Evolutionary conservation across 2,888 invertebrate genomes (phyloP).

Genomic region (Lamellibrachia columna): DNA sequence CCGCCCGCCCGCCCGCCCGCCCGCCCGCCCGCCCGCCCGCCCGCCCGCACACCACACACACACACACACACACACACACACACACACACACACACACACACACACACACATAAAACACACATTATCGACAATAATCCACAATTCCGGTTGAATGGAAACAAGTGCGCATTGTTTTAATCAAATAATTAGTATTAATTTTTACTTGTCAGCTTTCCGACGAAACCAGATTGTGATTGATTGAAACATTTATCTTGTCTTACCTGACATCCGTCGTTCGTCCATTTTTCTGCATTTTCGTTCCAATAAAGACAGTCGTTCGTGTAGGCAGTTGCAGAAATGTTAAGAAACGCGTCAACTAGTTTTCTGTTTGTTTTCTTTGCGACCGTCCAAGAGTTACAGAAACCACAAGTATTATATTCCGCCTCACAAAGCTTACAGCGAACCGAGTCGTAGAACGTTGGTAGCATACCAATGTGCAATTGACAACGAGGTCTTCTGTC

Average conservation of each 20-base stretch:
- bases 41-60: too few species aligned
- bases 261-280: background rate
- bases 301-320: background rate
- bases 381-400: background rate
- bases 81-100: too few species aligned
- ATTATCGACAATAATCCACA: too few species aligned
- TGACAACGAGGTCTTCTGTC: background rate
- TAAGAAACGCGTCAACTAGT: background rate
- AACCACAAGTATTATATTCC: background rate
- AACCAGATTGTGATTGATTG: too few species aligned
- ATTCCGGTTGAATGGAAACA: too few species aligned
- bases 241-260: background rate
- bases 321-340: background rate
- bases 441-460: background rate
- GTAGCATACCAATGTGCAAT: background rate
- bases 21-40: too few species aligned
- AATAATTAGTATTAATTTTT: too few species aligned
- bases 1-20: too few species aligned
- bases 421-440: background rate
- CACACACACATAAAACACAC: too few species aligned
- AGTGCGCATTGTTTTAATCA: too few species aligned
- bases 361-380: background rate
- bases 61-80: too few species aligned
- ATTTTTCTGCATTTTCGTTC: background rate
- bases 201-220: too few species aligned